Percentiles rank a stretch among this genome's conserved stretches.
These are phyloP conservation scores for Morbakka virulenta DNA, from an alignment of 30 jellyfish, hydroid and myxozoan species.

Conservation along the genomic window DNA sequence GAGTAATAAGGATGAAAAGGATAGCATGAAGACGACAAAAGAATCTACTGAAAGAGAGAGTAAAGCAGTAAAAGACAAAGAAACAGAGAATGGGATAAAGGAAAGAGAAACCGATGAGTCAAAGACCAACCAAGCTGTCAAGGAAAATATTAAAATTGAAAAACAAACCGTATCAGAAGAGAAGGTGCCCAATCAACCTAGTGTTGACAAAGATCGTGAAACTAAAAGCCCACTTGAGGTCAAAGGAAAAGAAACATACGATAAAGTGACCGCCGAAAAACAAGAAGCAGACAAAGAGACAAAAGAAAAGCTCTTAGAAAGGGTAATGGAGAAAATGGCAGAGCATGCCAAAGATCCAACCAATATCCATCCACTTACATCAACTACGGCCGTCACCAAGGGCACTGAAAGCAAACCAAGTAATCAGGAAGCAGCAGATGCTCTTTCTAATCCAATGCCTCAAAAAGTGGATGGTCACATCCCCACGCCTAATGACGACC, in stretches of 20 bases:
- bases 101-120: background rate
- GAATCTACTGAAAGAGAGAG: background rate
- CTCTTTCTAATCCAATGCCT: constrained; percentile 4
- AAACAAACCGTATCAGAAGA: background rate
- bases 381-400: constrained; percentile 1
- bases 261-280: background rate
- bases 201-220: background rate
- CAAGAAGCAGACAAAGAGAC: constrained; percentile 12
- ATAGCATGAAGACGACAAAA: background rate
- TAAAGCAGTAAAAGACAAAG: constrained; percentile 3
- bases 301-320: constrained; percentile 47
- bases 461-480: background rate
- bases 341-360: constrained; percentile 78
- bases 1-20: background rate
- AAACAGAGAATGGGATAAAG: background rate
- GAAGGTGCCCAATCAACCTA: background rate
- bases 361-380: constrained; percentile 47
- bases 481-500: background rate
- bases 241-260: background rate
- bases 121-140: background rate
- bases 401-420: background rate
- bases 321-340: constrained; percentile 88
- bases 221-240: background rate
- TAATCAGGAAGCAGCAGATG: background rate
- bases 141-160: background rate